A percentile compares a stretch with the other conserved stretches of the same genome.
Conservation (phyloP, 1,140 invertebrate genomes). For the Cataglyphis hispanica region DNA sequence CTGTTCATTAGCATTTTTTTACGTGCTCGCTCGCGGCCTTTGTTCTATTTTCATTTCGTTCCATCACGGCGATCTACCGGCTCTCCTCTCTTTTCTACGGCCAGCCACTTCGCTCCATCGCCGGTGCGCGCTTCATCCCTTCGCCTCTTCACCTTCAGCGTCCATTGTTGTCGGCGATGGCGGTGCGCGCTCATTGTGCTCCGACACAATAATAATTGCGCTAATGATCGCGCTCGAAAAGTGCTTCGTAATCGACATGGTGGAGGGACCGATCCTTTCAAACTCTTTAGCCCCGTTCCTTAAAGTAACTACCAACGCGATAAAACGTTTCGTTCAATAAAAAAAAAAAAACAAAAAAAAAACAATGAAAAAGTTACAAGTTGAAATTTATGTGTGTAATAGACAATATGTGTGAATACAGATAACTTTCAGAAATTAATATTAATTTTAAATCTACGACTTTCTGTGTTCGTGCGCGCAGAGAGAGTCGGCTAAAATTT, state of each 20-base stretch:
- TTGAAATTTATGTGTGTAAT: conserved; percentile 10
- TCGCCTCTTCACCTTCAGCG: conserved; percentile 75
- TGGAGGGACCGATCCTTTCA: conserved; percentile 55
- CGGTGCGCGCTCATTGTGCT: conserved; percentile 80
- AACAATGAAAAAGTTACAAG: conserved; percentile 15
- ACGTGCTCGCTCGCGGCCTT: conserved; percentile 73
- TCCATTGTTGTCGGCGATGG: conserved; percentile 78
- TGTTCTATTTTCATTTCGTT: conserved; percentile 67
- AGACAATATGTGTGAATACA: background rate
- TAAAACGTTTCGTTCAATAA: conserved; percentile 30
- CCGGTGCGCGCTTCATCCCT: conserved; percentile 65
- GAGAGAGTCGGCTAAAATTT: background rate
- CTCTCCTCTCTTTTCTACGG: conserved; percentile 55
- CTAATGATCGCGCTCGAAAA: conserved; percentile 83
- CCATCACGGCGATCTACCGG: conserved; percentile 53
- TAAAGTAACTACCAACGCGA: conserved; percentile 56
- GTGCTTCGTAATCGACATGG: conserved; percentile 77
- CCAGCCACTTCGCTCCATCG: conserved; percentile 47
- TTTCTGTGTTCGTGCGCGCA: too few relatives aligned
- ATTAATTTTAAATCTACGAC: background rate
- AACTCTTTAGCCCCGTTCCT: conserved; percentile 65
- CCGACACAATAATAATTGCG: conserved; percentile 84
- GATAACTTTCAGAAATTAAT: background rate
- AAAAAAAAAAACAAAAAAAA: too few relatives aligned
- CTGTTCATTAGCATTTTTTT: conserved; percentile 82